Conservation (phyloP, 2,797 vertebrate genomes). For the Sebastes flavidus region DNA sequence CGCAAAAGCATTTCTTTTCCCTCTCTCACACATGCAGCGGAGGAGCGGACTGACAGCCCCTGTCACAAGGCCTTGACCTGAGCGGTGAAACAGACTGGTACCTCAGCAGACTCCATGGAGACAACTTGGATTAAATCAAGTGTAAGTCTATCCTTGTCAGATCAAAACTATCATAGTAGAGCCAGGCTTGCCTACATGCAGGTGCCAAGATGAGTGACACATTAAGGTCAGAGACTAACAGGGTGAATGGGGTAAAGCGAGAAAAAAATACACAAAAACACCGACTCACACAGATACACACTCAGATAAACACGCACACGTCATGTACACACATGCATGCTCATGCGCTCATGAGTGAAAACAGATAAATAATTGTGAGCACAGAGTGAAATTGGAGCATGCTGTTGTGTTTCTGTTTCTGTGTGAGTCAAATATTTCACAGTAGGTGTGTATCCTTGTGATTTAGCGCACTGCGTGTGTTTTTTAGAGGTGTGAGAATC, state of each 20-base stretch:
- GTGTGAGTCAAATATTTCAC: not conserved
- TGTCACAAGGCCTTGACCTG: conserved; percentile 74
- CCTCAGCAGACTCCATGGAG: conserved; percentile 61
- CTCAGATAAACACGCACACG: not conserved
- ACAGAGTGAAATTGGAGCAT: not conserved
- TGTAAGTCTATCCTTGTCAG: conserved; percentile 76
- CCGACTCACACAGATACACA: not conserved
- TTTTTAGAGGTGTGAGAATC: conserved; percentile 17
- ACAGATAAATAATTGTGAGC: not conserved
- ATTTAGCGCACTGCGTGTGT: not conserved
- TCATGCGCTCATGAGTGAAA: not conserved
- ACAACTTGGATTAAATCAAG: conserved; percentile 77
- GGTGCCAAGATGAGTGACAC: conserved; percentile 73
- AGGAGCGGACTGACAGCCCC: conserved; percentile 58
- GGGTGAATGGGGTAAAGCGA: conserved; percentile 7
- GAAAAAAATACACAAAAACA: conserved; percentile 28
- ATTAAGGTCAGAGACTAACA: conserved; percentile 71
- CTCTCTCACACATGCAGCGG: conserved; percentile 10
- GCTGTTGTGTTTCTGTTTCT: not conserved
- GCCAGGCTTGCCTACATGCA: conserved; percentile 66
- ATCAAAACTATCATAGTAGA: conserved; percentile 74
- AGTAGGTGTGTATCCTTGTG: not conserved
- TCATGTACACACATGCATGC: not conserved
- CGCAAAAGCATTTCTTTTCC: conserved; percentile 7
- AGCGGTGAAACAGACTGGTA: conserved; percentile 63